Base-by-base conservation (phyloP, 2,113 vertebrate genomes). In the Prunella fulvescens region DNA sequence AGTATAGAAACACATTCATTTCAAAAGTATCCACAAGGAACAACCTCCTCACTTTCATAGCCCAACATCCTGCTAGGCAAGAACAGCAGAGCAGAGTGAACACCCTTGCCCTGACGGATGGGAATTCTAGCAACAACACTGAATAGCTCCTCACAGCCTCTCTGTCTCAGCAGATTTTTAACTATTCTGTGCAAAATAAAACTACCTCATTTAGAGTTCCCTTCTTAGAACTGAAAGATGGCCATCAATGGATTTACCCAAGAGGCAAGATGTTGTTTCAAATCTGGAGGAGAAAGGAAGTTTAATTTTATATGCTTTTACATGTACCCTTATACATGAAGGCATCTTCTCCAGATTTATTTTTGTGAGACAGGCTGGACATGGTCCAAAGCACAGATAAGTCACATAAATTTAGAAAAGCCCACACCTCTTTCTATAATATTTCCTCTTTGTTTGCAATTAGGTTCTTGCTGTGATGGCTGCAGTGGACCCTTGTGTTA, bases 131-230 rank as follows among this genome's bases (percentile, higher is more conserved):
- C 56, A 69, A 29, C 22, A 73, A 50, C 37, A 29, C 2, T 14
- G 25, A 86, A 26, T 28, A 33, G 28, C 20, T 37, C 47, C 45
- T 76, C 47, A 57, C 9, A 22, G 33, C 71, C 69, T 62, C 53
- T 28, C n/a, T 61, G 50, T 11, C 71, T 73, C 67, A 73, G 72
- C 45, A 86, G 50, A 83, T 73, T 80, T 86, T 53, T 57, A 83
- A 82, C 45, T 57, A 25, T 56, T 81, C 28, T 57, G 22, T 65
- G 71, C 40, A 86, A 95, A 92, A 76, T 14, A 40, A 64, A 86
- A 26, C 31, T 14, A 45, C 31, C 25, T 24, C n/a, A 11, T 66
- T 71, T 65, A 42, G n/a, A 72, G 19, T 47, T 70, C 42, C 23
- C 33, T 50, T 78, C 47, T 54, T 31, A 62, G n/a, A 95, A 65